Evolutionary conservation across 2,888 invertebrate genomes (phyloP), one percentile per base, ranked within the genome.

Genomic region (Merodon equestris): DNA sequence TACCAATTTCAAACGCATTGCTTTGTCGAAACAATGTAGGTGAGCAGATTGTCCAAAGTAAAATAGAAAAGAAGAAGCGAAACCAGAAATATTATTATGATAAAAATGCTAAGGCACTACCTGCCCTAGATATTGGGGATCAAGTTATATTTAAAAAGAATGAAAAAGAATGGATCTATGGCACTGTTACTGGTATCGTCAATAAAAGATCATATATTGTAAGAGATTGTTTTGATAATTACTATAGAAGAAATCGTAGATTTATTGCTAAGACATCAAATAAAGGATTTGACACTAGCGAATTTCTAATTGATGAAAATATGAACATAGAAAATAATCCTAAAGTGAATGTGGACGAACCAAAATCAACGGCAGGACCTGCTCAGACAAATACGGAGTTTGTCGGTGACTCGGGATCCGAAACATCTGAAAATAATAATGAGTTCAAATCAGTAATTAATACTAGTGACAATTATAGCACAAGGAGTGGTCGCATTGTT

Each of bases 401-500:
- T n/a, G n/a, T n/a, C 10, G 10, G 36, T 36, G 36, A 36, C 10
- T 36, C 10, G 36, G 36, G 36, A 7, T 36, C 36, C 36, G 36
- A 36, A 36, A 36, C 36, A 36, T 36, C 36, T 36, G n/a, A n/a
- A n/a, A n/a, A n/a, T n/a, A n/a, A n/a, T n/a, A n/a, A n/a, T n/a
- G n/a, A n/a, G n/a, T n/a, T 36, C 7, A 36, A 36, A 10, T 9
- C 36, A 36, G 36, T 36, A 10, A 7, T 10, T 9, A 10, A 36
- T 36, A 10, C 10, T 36, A 9, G 7, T 36, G 36, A 36, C 36
- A 36, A 36, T 36, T 36, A 36, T 9, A 9, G 36, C 10, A 53
- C 53, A 53, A 53, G 50, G 19, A 50, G 53, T 53, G 53, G 53
- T 34, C 27, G 53, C 27, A 34, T n/a, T 53, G 53, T 36, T 53